phyloP scores from a whole-genome alignment of 2,113 vertebrate genomes.

The Sialia sialis region DNA sequence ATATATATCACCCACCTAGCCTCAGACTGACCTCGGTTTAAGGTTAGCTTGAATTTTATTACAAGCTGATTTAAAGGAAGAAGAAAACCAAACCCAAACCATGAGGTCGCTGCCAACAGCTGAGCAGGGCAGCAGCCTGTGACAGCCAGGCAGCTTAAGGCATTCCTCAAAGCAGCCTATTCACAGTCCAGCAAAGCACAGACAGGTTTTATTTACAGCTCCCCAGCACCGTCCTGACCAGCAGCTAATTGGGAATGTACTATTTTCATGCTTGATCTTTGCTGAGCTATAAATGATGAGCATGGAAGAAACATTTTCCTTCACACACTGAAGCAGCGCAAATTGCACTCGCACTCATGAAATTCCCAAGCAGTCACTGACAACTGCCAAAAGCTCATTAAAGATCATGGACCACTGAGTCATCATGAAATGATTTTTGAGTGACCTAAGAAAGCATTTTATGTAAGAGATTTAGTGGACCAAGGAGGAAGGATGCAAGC shows the following conservation, averaged over 20 bases:
- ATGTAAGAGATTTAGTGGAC: not conserved
- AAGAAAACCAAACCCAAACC: not conserved
- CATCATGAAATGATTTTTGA: not conserved
- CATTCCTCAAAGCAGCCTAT: constrained; percentile 15
- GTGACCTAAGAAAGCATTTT: constrained; percentile 12
- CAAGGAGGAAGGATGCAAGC: not conserved
- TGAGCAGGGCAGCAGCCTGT: constrained; percentile 9
- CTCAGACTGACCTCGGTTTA: constrained; percentile 1
- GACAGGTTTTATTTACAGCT: constrained; percentile 3
- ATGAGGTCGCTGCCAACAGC: constrained; percentile 21
- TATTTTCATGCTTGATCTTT: constrained; percentile 56
- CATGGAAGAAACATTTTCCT: not conserved
- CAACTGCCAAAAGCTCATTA: not conserved
- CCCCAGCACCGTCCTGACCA: not conserved
- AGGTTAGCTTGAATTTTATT: constrained; percentile 19
- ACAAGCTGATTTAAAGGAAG: constrained; percentile 2
- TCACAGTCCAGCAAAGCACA: not conserved
- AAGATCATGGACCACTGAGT: not conserved
- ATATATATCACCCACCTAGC: not conserved
- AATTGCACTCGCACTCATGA: not conserved
- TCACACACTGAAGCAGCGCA: not conserved
- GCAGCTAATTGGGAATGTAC: not conserved
- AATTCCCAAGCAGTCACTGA: not conserved
- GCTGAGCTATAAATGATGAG: constrained; percentile 2
- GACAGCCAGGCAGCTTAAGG: not conserved